Conservation (phyloP, 2,888 invertebrate genomes). For the Ophion ventricosus region DNA sequence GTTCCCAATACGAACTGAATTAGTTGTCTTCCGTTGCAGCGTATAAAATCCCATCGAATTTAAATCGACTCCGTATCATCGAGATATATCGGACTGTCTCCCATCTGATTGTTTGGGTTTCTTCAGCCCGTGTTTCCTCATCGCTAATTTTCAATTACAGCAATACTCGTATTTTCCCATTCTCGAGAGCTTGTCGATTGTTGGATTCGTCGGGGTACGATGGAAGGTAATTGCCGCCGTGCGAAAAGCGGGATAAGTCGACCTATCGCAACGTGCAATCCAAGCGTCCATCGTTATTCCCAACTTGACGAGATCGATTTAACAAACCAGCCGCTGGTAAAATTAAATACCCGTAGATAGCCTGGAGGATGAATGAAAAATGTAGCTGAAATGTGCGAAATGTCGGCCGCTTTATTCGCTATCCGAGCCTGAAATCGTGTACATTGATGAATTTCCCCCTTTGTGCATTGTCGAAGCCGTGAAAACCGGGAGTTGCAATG, state of each 20-base stretch:
- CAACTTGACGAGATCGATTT: not conserved
- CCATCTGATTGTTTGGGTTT: not conserved
- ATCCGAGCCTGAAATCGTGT: not conserved
- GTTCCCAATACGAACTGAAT: not conserved
- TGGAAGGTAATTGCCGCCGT: too few relatives aligned
- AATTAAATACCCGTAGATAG: not conserved
- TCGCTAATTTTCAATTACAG: not conserved
- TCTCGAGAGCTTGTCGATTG: not conserved
- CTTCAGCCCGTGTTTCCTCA: not conserved
- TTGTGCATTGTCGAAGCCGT: not conserved
- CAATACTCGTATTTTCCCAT: constrained; percentile 25
- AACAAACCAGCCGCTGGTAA: not conserved
- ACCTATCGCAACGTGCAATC: too few relatives aligned
- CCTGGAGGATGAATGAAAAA: not conserved
- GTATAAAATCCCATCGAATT: not conserved
- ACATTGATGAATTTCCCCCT: not conserved
- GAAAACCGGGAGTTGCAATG: too few relatives aligned
- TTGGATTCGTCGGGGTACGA: not conserved
- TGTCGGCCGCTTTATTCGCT: not conserved
- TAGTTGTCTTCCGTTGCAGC: not conserved
- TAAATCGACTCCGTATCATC: too few relatives aligned
- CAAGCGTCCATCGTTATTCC: not conserved
- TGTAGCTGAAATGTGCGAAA: not conserved
- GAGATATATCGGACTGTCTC: not conserved
- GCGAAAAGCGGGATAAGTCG: too few relatives aligned